A percentile compares a stretch with the other conserved stretches of the same genome.
Evolutionary conservation across 2,113 vertebrate species (phyloP).

Genomic region (Hippoglossus stenolepis): DNA sequence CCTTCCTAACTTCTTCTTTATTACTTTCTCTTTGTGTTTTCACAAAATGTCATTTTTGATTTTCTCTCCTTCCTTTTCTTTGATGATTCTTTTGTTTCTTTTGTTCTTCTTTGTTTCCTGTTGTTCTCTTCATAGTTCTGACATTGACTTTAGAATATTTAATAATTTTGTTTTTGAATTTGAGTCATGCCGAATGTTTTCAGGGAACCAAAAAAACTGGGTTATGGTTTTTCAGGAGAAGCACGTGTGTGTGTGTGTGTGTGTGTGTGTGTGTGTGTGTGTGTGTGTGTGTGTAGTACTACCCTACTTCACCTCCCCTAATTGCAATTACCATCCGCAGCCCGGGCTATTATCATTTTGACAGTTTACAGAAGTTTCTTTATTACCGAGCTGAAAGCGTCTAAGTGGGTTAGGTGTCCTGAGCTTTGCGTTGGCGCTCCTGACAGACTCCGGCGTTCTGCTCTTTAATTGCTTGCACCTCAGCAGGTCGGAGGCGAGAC

Average conservation of each 20-base stretch:
- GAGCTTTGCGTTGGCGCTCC: conserved; percentile 69
- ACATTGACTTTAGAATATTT: not conserved
- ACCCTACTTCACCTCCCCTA: conserved; percentile 69
- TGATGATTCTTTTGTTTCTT: too few relatives aligned
- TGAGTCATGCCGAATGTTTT: not conserved
- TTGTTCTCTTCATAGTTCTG: not conserved
- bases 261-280: conserved; percentile 23
- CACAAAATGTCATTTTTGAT: too few relatives aligned
- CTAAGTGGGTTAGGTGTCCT: conserved; percentile 81
- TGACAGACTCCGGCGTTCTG: conserved; percentile 65
- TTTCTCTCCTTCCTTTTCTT: not conserved
- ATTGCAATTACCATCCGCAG: conserved; percentile 75
- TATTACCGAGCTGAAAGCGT: conserved; percentile 61
- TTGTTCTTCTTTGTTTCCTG: not conserved
- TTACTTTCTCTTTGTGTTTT: too few relatives aligned
- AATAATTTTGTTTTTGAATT: not conserved
- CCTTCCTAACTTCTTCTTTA: not conserved
- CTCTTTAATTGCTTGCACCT: conserved; percentile 80
- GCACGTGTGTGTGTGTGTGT: conserved; percentile 26
- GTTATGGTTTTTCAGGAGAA: conserved; percentile 35
- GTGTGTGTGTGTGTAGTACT: not conserved
- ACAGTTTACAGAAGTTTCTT: conserved; percentile 82
- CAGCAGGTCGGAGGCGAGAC: conserved; percentile 72
- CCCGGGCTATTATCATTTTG: conserved; percentile 75
- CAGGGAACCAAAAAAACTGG: conserved; percentile 15